Conservation (phyloP, 2,797 vertebrate genomes). For the Chlorospingus flavigularis region DNA sequence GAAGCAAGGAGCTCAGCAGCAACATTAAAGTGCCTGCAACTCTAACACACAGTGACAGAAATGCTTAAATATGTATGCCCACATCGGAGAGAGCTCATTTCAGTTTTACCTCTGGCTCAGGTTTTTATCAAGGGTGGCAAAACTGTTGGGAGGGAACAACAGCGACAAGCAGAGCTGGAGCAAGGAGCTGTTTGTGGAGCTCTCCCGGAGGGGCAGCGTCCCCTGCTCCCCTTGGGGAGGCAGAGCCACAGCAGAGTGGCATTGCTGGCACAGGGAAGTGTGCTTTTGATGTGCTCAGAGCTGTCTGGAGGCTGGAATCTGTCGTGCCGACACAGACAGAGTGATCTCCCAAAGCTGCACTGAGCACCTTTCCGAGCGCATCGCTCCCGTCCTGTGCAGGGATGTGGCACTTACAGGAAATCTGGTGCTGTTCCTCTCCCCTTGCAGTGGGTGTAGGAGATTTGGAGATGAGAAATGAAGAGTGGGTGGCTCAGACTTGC, state of each 20-base stretch:
- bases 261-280: neutral
- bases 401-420: neutral
- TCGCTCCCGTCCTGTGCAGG: neutral
- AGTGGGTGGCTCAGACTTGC: neutral
- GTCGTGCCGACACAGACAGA: constrained; percentile 4
- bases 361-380: neutral
- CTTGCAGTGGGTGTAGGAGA: neutral
- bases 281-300: neutral
- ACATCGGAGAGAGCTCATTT: constrained; percentile 16
- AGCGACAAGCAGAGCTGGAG: neutral
- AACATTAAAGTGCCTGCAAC: neutral
- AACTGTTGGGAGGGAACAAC: constrained; percentile 16
- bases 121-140: constrained; percentile 56
- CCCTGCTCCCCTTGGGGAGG: neutral
- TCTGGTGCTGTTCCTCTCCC: neutral
- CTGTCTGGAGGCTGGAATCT: constrained; percentile 2
- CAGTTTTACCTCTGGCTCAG: neutral
- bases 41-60: constrained; percentile 43
- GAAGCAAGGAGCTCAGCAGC: neutral
- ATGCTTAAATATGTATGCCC: constrained; percentile 69
- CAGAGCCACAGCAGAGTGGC: fast-evolving
- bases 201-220: neutral
- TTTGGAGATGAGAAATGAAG: neutral
- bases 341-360: neutral
- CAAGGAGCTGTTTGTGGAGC: neutral